These are phyloP conservation scores for Craniophora ligustri DNA, from an alignment of 2,888 invertebrate genomes.

Conservation along the genomic window DNA sequence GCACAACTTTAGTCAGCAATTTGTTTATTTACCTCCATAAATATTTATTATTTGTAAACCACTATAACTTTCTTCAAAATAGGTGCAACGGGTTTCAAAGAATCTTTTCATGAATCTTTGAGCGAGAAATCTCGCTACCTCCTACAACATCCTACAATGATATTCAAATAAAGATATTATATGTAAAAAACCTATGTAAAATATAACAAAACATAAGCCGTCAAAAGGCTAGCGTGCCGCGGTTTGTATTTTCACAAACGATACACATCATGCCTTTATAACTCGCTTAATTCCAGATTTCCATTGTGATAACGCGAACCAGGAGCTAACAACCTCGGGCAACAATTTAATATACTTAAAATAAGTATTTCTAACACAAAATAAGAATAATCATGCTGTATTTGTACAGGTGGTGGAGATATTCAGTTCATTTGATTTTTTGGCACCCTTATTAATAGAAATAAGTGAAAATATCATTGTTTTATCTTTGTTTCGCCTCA, in stretches of 20 bases:
- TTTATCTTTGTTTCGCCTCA: too few species aligned
- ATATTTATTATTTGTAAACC: not conserved
- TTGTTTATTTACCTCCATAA: too few species aligned
- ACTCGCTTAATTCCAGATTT: slow-evolving; percentile 30
- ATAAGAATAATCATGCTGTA: not conserved
- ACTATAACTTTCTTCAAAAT: not conserved
- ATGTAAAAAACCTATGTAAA: not conserved
- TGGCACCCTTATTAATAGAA: too few species aligned
- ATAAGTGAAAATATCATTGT: too few species aligned
- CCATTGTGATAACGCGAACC: slow-evolving; percentile 34
- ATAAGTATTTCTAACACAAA: slow-evolving; percentile 11
- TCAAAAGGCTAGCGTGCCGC: slow-evolving; percentile 32
- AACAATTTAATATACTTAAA: slow-evolving; percentile 15
- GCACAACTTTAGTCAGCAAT: too few species aligned
- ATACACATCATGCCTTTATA: slow-evolving; percentile 20
- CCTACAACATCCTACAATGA: too few species aligned
- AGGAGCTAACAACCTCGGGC: slow-evolving; percentile 38
- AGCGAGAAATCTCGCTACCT: too few species aligned
- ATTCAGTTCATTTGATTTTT: too few species aligned
- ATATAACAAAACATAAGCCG: slow-evolving; percentile 8
- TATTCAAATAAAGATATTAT: too few species aligned
- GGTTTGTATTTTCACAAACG: slow-evolving; percentile 16
- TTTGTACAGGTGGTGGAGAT: not conserved
- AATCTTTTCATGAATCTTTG: too few species aligned
- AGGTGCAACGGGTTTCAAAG: not conserved